A percentile compares a stretch with the other conserved stretches of the same genome.
Conservation (phyloP, 2,888 invertebrate species). For the Tenthredo mesomela region DNA sequence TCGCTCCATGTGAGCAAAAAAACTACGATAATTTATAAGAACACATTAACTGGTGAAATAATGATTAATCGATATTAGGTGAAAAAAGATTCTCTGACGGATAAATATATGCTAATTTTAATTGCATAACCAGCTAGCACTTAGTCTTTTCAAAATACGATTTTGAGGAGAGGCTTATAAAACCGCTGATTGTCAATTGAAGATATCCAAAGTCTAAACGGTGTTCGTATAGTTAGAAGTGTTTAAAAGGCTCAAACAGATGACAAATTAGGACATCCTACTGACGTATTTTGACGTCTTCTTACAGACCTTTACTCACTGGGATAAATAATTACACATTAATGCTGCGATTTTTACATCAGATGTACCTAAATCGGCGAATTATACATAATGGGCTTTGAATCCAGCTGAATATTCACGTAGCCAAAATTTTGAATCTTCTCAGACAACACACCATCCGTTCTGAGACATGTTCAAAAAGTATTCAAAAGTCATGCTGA, state of each 20-base stretch:
- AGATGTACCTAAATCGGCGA: background rate
- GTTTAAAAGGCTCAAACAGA: background rate
- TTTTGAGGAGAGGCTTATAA: background rate
- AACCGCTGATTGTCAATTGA: background rate
- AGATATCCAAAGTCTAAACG: background rate
- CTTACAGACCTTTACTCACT: background rate
- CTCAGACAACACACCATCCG: background rate
- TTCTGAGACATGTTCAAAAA: background rate
- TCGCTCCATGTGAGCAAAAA: background rate
- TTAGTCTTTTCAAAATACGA: background rate
- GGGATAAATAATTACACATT: background rate
- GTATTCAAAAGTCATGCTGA: background rate
- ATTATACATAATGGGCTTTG: background rate
- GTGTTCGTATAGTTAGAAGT: background rate
- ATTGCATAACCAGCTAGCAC: background rate
- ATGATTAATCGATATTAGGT: background rate
- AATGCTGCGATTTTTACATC: background rate
- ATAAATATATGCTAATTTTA: background rate
- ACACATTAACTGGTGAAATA: conserved; percentile 1
- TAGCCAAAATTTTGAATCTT: background rate
- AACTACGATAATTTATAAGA: background rate
- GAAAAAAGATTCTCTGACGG: background rate
- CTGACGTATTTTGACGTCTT: background rate
- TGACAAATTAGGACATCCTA: conserved; percentile 3
- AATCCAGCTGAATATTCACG: background rate